Percentiles rank a stretch among this genome's conserved stretches.
These are phyloP conservation scores for Excalfactoria chinensis DNA, from an alignment of 2,113 vertebrate species.

Conservation along the genomic window DNA sequence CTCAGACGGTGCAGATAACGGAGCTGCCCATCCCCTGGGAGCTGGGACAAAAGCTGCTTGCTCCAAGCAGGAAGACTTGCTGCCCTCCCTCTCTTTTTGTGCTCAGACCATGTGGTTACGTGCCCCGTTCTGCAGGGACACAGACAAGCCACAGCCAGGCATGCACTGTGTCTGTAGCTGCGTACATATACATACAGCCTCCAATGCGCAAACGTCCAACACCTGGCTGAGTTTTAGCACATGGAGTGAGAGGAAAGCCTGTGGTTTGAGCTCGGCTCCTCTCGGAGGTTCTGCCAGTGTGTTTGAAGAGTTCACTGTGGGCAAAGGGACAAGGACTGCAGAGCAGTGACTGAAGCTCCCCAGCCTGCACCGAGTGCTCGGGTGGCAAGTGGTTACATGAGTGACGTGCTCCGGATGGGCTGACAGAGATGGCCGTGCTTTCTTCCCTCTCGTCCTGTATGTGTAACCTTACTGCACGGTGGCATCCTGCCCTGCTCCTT, in stretches of 20 bases:
- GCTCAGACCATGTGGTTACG: neutral
- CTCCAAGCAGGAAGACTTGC: neutral
- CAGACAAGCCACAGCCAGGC: neutral
- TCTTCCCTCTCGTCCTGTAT: neutral
- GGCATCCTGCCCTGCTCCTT: neutral
- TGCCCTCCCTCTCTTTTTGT: neutral
- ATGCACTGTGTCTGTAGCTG: fast-evolving
- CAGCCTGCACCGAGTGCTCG: neutral
- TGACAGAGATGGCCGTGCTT: fast-evolving
- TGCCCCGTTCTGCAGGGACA: neutral
- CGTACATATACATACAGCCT: neutral
- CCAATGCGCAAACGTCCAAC: neutral
- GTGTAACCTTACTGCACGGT: fast-evolving
- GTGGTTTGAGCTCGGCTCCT: neutral
- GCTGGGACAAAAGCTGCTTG: neutral
- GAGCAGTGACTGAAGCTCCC: neutral
- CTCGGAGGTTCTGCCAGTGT: neutral
- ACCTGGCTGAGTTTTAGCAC: neutral
- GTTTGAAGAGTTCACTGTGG: neutral
- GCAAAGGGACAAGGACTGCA: neutral
- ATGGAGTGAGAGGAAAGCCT: neutral
- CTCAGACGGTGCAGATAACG: fast-evolving
- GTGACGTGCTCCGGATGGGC: neutral
- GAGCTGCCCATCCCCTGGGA: neutral
- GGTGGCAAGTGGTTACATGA: neutral